Percentiles rank a stretch among this genome's conserved stretches.
phyloP scores from a whole-genome alignment of 2,888 invertebrate genomes.

The Tuberolachnus salignus region DNA sequence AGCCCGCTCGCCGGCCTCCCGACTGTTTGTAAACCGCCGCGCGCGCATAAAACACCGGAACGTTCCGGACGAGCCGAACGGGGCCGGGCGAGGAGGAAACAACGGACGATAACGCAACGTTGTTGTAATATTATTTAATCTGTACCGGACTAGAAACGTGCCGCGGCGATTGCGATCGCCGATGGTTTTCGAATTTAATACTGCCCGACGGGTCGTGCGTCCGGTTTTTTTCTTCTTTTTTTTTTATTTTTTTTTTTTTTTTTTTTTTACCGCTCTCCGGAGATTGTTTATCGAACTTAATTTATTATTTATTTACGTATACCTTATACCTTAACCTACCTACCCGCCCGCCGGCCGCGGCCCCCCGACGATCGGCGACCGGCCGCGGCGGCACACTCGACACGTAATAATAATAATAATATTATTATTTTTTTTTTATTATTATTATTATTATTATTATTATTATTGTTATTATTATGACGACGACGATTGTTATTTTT shows the following conservation, averaged over 20 bases:
- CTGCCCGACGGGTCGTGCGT: constrained; percentile 24
- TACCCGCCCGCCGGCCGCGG: neutral
- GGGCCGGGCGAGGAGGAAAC: neutral
- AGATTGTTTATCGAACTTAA: constrained; percentile 32
- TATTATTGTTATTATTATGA: neutral
- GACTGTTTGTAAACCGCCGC: too few relatives aligned
- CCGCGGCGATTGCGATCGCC: constrained; percentile 41
- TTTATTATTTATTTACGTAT: constrained; percentile 37
- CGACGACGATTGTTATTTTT: neutral
- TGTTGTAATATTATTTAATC: constrained; percentile 28
- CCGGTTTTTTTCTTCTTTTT: neutral
- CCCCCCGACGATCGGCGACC: neutral
- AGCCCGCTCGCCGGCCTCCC: too few relatives aligned
- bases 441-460: too few relatives aligned
- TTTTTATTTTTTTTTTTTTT: too few relatives aligned
- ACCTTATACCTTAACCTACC: too few relatives aligned
- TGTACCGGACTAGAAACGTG: constrained; percentile 21
- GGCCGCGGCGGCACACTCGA: neutral
- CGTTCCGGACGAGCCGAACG: neutral
- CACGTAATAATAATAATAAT: constrained; percentile 6
- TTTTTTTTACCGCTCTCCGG: too few relatives aligned
- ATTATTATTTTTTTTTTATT: too few relatives aligned
- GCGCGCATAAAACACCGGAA: too few relatives aligned
- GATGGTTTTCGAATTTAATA: constrained; percentile 35
- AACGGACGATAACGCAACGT: too few relatives aligned